Evolutionary conservation across 1,140 invertebrate genomes (phyloP).

Genomic region (Procambarus virginalis): DNA sequence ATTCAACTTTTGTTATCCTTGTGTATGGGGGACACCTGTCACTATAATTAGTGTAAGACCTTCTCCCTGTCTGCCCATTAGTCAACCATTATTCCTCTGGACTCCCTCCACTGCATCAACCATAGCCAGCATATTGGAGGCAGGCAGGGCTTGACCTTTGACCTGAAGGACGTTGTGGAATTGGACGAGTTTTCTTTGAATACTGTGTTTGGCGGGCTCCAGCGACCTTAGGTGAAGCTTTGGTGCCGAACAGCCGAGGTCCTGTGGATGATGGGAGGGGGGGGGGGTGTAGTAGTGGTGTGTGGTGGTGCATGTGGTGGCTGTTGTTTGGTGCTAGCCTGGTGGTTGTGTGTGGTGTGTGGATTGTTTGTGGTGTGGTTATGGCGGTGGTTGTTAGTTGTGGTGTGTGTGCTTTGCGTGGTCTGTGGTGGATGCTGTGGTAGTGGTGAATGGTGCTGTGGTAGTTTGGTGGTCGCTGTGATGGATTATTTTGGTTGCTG

Average conservation of each 20-base stretch:
- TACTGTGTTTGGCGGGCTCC: slow-evolving; percentile 77
- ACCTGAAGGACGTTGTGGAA: slow-evolving; percentile 87
- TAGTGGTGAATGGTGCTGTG: too few species aligned
- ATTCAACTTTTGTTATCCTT: too few species aligned
- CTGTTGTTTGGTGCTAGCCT: not conserved
- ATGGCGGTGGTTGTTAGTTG: not conserved
- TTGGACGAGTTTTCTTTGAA: slow-evolving; percentile 82
- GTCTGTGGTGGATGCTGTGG: too few species aligned
- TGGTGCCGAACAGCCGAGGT: slow-evolving; percentile 78
- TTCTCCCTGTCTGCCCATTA: too few species aligned
- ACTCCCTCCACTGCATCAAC: slow-evolving; percentile 75
- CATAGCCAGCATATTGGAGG: slow-evolving; percentile 88
- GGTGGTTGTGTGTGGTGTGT: not conserved
- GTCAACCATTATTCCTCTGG: too few species aligned
- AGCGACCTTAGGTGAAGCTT: slow-evolving; percentile 79
- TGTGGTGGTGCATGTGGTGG: not conserved
- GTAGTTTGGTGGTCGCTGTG: too few species aligned
- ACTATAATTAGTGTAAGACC: too few species aligned
- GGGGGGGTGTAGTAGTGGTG: not conserved
- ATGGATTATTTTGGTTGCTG: too few species aligned
- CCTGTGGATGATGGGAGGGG: slow-evolving; percentile 70
- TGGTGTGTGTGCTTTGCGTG: not conserved
- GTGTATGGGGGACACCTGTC: too few species aligned
- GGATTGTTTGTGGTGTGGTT: not conserved
- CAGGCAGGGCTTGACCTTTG: slow-evolving; percentile 82